Percentiles rank a stretch among this genome's conserved stretches.
These are phyloP conservation scores for Brachyptera risi DNA, from an alignment of 2,888 invertebrate genomes.

Conservation along the genomic window DNA sequence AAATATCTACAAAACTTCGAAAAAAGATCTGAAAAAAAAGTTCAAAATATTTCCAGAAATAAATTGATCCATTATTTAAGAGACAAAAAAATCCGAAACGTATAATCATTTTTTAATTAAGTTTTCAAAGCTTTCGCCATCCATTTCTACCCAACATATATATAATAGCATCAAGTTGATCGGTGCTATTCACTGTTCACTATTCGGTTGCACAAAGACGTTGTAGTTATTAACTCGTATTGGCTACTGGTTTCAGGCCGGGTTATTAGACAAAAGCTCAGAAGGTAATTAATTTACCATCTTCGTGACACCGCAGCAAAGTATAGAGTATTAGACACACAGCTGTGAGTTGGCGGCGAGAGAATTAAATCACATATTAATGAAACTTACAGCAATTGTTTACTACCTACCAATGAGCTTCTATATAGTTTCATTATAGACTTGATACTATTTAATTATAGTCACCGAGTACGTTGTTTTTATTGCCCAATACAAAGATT, in stretches of 20 bases:
- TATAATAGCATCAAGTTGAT: no score
- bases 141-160: no score
- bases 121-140: no score
- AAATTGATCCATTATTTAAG: no score
- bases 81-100: no score
- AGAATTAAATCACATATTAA: conserved; percentile 30
- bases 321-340: conserved; percentile 12
- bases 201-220: no score
- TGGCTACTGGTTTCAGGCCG: conserved; percentile 13
- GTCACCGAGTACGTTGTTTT: background rate
- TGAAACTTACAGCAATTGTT: conserved; percentile 31
- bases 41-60: no score
- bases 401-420: conserved; percentile 17
- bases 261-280: background rate
- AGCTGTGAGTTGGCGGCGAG: conserved; percentile 10
- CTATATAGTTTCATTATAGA: conserved; percentile 30
- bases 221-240: background rate
- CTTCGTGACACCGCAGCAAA: conserved; percentile 3
- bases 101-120: no score
- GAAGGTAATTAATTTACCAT: conserved; percentile 21
- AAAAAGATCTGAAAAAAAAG: no score
- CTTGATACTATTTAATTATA: conserved; percentile 28
- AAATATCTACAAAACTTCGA: no score
- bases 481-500: background rate
- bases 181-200: no score